phyloP scores from a whole-genome alignment of 2,888 invertebrate genomes.

The Mythimna impura region DNA sequence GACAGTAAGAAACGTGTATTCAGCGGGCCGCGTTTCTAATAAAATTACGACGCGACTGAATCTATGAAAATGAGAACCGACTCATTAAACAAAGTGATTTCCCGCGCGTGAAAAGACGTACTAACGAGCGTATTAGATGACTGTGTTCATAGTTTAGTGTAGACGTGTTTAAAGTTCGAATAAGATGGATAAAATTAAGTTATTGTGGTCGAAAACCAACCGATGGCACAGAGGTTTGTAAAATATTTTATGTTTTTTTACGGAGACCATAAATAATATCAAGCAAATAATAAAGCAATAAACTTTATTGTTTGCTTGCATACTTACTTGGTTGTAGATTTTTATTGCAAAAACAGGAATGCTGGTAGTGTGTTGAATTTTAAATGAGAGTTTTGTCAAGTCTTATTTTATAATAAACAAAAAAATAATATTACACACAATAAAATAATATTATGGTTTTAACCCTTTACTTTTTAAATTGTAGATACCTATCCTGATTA shows the following conservation, averaged over 20 bases:
- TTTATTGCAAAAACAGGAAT: background rate
- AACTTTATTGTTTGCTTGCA: background rate
- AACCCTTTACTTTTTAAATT: background rate
- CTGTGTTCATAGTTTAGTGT: background rate
- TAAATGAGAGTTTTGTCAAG: background rate
- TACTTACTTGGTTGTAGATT: background rate
- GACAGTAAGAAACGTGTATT: background rate
- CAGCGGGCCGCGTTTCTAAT: conserved; percentile 10
- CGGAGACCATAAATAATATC: background rate
- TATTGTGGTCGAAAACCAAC: conserved; percentile 82
- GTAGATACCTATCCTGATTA: too few species aligned
- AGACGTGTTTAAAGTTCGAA: conserved; percentile 28
- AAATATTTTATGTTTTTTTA: conserved; percentile 7
- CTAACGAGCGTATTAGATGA: background rate
- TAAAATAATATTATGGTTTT: background rate
- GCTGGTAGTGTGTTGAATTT: background rate
- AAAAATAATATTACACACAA: too few species aligned
- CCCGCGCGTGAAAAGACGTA: conserved; percentile 18
- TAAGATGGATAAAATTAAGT: conserved; percentile 74
- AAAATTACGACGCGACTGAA: conserved; percentile 7
- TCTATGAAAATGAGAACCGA: conserved; percentile 37
- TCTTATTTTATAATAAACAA: background rate
- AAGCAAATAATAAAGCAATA: background rate
- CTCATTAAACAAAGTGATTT: conserved; percentile 37
- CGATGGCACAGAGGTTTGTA: conserved; percentile 83